Conservation (phyloP, 2,888 invertebrate genomes). For the Tipula confusa region DNA sequence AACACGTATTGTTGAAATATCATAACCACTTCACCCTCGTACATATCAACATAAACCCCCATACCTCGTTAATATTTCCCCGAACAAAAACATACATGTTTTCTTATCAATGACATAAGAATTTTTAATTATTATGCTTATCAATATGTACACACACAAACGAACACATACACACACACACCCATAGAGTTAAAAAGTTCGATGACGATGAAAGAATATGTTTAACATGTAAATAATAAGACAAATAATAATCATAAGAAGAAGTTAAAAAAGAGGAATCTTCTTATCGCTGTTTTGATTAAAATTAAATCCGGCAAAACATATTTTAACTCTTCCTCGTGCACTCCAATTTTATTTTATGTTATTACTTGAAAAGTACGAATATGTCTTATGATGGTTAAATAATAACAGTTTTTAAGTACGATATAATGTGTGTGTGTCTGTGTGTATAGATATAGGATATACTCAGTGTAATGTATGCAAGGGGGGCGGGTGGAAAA, state of each 20-base stretch:
- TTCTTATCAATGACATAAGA: not conserved
- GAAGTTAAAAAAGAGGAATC: not conserved
- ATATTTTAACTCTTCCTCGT: not conserved
- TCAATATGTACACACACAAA: not conserved
- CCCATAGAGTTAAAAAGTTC: not conserved
- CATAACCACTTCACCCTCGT: not conserved
- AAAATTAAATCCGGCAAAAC: not conserved
- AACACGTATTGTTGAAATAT: not conserved
- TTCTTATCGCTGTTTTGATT: not conserved
- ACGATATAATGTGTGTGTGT: not conserved
- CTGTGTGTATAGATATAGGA: not conserved
- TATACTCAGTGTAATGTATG: too few species aligned
- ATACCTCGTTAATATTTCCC: not conserved
- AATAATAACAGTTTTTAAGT: not conserved
- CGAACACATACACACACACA: not conserved
- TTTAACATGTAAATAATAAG: not conserved
- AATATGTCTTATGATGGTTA: not conserved
- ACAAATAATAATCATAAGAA: not conserved
- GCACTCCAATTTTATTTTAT: not conserved
- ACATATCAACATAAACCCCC: not conserved
- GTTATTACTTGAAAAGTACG: not conserved
- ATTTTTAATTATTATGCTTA: not conserved
- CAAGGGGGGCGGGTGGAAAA: too few species aligned
- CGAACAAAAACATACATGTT: not conserved
- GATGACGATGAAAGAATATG: not conserved